Evolutionary conservation across 2,113 vertebrate genomes (phyloP), one percentile per base, ranked within the genome.

Genomic region (Fregetta grallaria): DNA sequence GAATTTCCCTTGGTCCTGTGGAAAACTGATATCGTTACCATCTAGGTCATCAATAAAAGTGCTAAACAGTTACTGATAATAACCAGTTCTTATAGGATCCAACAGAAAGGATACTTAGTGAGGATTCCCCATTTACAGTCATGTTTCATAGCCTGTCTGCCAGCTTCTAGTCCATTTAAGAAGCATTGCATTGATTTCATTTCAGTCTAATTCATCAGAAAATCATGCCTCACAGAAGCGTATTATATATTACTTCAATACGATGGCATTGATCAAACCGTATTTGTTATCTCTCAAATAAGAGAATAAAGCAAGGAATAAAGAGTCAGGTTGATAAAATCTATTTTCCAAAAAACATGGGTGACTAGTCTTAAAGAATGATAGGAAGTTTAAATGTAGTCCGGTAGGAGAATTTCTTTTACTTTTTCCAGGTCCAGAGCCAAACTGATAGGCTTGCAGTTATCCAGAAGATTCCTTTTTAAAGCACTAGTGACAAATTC

Each of bases 161-260:
- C 76, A 94, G 72, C 49, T 87, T 87, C 89, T 75, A 92, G 86
- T 75, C 68, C 94, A 96, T 85, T 94, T 95, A 94, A 92, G 94
- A 77, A 74, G 68, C 70, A 91, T 58, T 7, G 7, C 93, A 96
- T 95, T 96, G 91, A 96, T 95, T 97, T 96, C 68, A 96, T 91
- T 96, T 95, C 93, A 96, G 61, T 59, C 84, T 89, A 95, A 93
- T 62, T 89, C 76, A 96, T 92, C 89, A 97, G 96, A 96, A 92
- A 81, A 77, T 81, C 91, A 85, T 85, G 76, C 91, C 86, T 91
- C 91, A 89, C 75, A 96, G 86, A 94, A 92, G 68, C 20, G 1
- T 56, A 89, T 96, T 91, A 94, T 72, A 81, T 49, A 96, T 92
- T 78, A 95, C 76, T 95, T 91, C 76, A 87, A 66, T 1, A 22